Evolutionary conservation across 2,113 vertebrate species (phyloP), one percentile per base, ranked within the genome.

Genomic region (Bettongia penicillata): DNA sequence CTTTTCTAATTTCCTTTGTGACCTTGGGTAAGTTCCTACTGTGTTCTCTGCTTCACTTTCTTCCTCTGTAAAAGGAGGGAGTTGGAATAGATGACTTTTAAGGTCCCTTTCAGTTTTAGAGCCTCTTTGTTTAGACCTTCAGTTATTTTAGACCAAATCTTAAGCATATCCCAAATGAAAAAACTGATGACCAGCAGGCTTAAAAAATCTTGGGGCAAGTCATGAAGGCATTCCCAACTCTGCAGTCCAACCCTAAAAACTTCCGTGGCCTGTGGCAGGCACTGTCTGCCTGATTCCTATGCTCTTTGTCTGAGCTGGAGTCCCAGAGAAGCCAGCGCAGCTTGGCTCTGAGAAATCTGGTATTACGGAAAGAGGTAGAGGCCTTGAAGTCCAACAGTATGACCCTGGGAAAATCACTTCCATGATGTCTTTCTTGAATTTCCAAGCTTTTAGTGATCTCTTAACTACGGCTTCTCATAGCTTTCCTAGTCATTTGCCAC

Each of bases 141-240:
- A 68, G 53, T 92, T 5, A 51, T 90, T 97, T 92, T 84, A 89
- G 12, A n/a, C 19, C 31, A 94, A 96, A 31, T 0, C 26, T 94
- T 89, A 4, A 94, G 77, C 77, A 49, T 89, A 8, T 19, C 57
- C 31, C 89, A 91, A 77, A 77, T 90, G 90, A 11, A 93, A 90
- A 51, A 68, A 26, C 51, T 26, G 26, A 94, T 25, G 51, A 22
- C 12, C 91, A 89, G 43, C 68, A 26, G 57, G 26, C 19, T 92
- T 90, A 96, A 19, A 93, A 26, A 95, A 94, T 96, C 2, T 37
- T 43, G 10, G 47, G 61, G 53, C 95, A 10, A 28, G 31, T 47
- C 61, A 51, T 57, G 91, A 61, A 91, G 19, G 9, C 89, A 24
- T 89, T 89, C 22, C 43, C 16, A 48, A 23, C 43, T 24, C n/a